Evolutionary conservation across 2,888 invertebrate genomes (phyloP), one percentile per base, ranked within the genome.

Genomic region (Mylabris sibirica): DNA sequence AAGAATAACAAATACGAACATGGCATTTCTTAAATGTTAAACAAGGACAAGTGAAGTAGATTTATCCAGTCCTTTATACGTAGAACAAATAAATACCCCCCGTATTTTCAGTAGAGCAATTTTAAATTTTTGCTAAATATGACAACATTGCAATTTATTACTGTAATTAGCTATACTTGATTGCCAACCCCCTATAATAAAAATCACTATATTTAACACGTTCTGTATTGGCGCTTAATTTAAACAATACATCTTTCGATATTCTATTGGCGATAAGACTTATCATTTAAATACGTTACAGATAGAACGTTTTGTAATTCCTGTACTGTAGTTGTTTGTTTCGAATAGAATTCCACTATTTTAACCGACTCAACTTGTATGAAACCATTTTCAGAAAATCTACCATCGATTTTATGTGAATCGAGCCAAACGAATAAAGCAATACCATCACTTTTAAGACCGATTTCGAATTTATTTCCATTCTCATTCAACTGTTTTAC

Each of bases 351-450:
- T 22, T 73, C 72, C 4, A 84, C 72, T 12, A 60, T 77, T 72
- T 77, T 82, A 2, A 41, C 70, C 24, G 72, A 53, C 34, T 70
- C 74, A 26, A 82, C 72, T 77, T 78, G 80, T 22, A 82, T 59
- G 70, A 95, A 91, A 0, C 95, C 95, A 83, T 96, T 95, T 75
- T 93, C 91, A 0, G 90, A 90, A 82, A 95, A 95, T 68, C 84
- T 85, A 1, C 95, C 95, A 12, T 79, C 81, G 53, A 86, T 80
- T 3, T 82, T 80, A 2, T 81, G 83, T 0, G 88, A 81, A 72
- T 92, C 91, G 24, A 93, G 81, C 91, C 92, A 93, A 0, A 93
- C 88, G 82, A 93, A 94, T 8, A 91, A 84, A 0, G 91, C 89
- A 41, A 91, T 85, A 1, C 86, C 85, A 72, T 89, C 86, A 0